These are phyloP conservation scores for Pantherophis guttatus DNA, from an alignment of 2,113 vertebrate species.

Conservation along the genomic window DNA sequence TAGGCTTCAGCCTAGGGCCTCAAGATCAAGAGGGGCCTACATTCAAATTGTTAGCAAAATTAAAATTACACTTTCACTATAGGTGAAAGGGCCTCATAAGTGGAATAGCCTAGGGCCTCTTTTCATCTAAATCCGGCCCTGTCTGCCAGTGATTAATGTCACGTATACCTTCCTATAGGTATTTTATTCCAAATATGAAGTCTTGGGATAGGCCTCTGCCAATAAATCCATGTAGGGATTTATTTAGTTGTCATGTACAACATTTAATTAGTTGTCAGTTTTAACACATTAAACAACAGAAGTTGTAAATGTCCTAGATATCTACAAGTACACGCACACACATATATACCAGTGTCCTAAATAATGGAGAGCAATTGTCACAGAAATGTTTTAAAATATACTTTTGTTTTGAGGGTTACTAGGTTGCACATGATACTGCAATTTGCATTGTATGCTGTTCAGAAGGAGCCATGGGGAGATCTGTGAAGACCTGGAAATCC, in stretches of 20 bases:
- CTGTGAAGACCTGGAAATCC: neutral
- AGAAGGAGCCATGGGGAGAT: neutral
- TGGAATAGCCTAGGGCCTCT: too few species aligned
- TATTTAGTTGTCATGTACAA: too few species aligned
- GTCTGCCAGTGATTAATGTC: neutral
- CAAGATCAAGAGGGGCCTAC: too few species aligned
- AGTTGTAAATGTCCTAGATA: neutral
- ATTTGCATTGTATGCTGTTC: neutral
- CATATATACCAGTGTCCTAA: neutral
- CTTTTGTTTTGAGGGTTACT: neutral
- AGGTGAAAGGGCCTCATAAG: too few species aligned
- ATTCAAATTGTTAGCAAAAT: too few species aligned
- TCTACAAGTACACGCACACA: neutral
- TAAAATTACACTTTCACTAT: too few species aligned
- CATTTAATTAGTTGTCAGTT: neutral
- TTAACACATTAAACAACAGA: neutral
- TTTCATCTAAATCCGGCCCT: too few species aligned
- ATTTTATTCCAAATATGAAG: neutral
- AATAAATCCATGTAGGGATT: neutral
- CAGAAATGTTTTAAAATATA: neutral
- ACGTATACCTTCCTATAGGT: neutral
- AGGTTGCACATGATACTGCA: neutral
- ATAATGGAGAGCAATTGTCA: neutral
- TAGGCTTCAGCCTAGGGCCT: too few species aligned
- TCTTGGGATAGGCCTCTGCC: neutral